These are phyloP conservation scores for Drosophila setifemur DNA, from an alignment of 1,140 invertebrate genomes.

Conservation along the genomic window DNA sequence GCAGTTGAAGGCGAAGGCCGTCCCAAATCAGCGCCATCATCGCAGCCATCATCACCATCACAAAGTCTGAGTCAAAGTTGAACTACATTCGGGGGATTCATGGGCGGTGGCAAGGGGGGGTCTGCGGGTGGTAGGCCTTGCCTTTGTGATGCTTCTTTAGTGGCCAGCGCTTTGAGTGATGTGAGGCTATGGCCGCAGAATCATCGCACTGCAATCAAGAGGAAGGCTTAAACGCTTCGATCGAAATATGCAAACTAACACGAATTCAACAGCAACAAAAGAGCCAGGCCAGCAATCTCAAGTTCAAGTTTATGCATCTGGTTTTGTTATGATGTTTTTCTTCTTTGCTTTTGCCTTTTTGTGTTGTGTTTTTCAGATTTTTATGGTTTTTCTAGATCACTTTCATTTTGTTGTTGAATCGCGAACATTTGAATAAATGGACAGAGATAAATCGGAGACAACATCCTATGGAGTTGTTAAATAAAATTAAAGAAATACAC, in stretches of 20 bases:
- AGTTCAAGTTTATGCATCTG: slow-evolving; percentile 51
- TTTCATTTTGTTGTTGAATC: slow-evolving; percentile 55
- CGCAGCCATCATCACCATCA: slow-evolving; percentile 38
- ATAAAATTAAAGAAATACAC: no score
- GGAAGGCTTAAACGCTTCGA: slow-evolving; percentile 31
- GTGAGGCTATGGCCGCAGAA: slow-evolving; percentile 24
- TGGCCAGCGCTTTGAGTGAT: slow-evolving; percentile 28
- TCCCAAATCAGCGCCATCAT: slow-evolving; percentile 21
- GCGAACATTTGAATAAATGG: slow-evolving; percentile 15
- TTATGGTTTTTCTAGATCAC: slow-evolving; percentile 54
- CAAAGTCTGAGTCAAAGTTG: slow-evolving; percentile 45
- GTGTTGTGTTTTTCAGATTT: slow-evolving; percentile 9
- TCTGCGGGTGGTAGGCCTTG: slow-evolving; percentile 24
- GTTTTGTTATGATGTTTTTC: slow-evolving; percentile 6
- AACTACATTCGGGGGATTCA: slow-evolving; percentile 40
- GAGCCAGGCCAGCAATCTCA: slow-evolving; percentile 38
- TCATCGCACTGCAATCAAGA: slow-evolving; percentile 19
- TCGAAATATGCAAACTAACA: slow-evolving; percentile 44
- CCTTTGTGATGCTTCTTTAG: slow-evolving; percentile 48
- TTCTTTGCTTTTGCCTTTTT: slow-evolving; percentile 11
- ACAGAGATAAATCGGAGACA: slow-evolving; percentile 15
- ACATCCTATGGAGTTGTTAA: no score
- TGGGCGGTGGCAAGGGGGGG: not conserved
- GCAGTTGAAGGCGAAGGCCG: slow-evolving; percentile 71
- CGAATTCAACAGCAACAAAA: slow-evolving; percentile 35